A percentile compares a stretch with the other conserved stretches of the same genome.
Evolutionary conservation across 2,797 vertebrate genomes (phyloP).

Genomic region (Anniella stebbinsi): DNA sequence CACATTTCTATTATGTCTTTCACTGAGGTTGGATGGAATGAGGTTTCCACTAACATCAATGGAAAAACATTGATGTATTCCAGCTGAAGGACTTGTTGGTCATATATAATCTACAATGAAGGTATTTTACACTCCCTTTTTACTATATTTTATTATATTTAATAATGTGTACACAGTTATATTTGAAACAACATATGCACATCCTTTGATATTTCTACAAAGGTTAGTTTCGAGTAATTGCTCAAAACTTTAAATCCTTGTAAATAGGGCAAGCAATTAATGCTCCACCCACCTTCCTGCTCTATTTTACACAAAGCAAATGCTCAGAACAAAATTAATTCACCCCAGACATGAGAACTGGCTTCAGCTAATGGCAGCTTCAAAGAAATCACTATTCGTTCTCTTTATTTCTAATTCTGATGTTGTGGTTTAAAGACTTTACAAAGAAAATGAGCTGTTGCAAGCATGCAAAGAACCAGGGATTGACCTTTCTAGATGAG

Average conservation of each 20-base stretch:
- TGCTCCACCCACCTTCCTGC: not conserved
- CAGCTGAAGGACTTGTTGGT: not conserved
- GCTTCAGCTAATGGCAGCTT: not conserved
- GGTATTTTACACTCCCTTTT: not conserved
- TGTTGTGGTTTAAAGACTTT: not conserved
- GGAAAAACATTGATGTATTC: conserved; percentile 6
- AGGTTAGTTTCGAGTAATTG: not conserved
- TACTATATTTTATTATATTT: not conserved
- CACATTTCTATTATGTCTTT: conserved; percentile 1
- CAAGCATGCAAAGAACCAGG: not conserved
- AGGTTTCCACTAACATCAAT: conserved; percentile 9
- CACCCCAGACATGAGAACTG: not conserved
- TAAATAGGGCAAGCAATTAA: not conserved
- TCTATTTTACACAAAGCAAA: not conserved
- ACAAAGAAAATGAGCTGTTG: not conserved
- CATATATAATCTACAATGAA: not conserved
- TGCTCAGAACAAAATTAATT: conserved; percentile 13
- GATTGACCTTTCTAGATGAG: not conserved
- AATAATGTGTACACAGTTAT: not conserved
- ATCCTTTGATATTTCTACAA: not conserved
- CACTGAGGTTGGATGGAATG: not conserved
- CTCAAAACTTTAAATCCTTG: not conserved
- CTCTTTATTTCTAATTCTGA: not conserved
- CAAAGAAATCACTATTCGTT: not conserved
- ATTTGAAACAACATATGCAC: not conserved